A percentile compares a stretch with the other conserved stretches of the same genome.
Evolutionary conservation across 2,888 invertebrate genomes (phyloP).

Genomic region (Seira ritae): DNA sequence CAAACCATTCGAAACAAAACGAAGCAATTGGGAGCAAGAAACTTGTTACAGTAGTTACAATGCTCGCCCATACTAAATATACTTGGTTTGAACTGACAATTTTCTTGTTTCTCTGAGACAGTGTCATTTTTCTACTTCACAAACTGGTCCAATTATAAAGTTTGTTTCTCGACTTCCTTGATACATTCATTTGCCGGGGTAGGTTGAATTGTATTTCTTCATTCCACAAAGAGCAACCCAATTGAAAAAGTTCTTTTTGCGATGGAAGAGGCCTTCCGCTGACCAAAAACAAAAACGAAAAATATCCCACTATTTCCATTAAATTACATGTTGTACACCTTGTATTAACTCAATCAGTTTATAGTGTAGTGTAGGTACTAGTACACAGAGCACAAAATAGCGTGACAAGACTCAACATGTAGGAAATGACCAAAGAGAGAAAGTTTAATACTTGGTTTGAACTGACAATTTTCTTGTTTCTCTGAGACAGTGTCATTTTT

Average conservation of each 20-base stretch:
- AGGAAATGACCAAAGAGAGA: constrained; percentile 45
- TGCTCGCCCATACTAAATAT: no score
- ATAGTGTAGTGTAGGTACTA: no score
- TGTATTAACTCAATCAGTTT: neutral
- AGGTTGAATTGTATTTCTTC: neutral
- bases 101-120: neutral
- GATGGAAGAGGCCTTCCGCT: neutral
- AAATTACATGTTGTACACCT: constrained; percentile 7
- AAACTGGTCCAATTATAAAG: constrained; percentile 1
- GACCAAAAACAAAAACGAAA: neutral
- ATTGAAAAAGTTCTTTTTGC: neutral
- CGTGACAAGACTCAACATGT: constrained; percentile 50
- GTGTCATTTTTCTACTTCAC: neutral
- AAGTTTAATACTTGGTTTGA: constrained; percentile 25
- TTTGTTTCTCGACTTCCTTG: neutral
- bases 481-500: neutral
- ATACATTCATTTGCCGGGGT: neutral
- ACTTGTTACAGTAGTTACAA: no score
- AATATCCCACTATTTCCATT: neutral
- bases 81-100: neutral
- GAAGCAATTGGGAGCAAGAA: no score
- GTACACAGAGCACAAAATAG: constrained; percentile 14
- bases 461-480: neutral
- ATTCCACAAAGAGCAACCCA: neutral
- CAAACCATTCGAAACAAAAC: no score